Evolutionary conservation across 1,140 invertebrate species (phyloP).

Genomic region (Dolichoris vasculosae): DNA sequence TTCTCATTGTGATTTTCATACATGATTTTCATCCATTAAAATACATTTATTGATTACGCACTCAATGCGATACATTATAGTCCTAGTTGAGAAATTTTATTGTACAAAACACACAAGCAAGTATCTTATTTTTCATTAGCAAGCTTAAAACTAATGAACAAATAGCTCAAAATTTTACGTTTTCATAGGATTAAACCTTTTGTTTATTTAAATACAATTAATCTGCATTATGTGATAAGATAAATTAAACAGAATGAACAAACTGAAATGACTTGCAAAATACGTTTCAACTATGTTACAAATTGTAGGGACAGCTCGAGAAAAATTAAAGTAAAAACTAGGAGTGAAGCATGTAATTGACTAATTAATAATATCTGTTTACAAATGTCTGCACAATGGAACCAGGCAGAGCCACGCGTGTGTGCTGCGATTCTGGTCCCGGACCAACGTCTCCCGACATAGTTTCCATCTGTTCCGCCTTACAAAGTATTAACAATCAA

Average conservation of each 20-base stretch:
- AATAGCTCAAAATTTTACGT: too few species aligned
- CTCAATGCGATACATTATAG: neutral
- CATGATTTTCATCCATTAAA: too few species aligned
- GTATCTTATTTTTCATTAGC: too few species aligned
- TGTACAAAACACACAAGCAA: neutral
- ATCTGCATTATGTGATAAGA: too few species aligned
- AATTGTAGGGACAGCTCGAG: too few species aligned
- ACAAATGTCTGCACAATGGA: slow-evolving; percentile 69
- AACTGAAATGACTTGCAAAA: too few species aligned
- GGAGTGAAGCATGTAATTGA: neutral
- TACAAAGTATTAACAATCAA: slow-evolving; percentile 65
- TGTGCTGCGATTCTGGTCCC: slow-evolving; percentile 67
- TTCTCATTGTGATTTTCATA: neutral
- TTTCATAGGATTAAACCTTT: too few species aligned
- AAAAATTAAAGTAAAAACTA: too few species aligned
- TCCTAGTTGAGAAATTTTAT: neutral
- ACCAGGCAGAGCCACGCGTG: slow-evolving; percentile 69
- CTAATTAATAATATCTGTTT: slow-evolving; percentile 52
- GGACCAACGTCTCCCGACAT: slow-evolving; percentile 69
- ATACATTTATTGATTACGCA: neutral
- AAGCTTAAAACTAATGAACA: too few species aligned
- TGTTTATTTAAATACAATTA: too few species aligned
- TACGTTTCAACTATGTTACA: too few species aligned
- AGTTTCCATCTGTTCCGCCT: slow-evolving; percentile 69
- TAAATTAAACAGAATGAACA: too few species aligned